Evolutionary conservation across 2,888 invertebrate genomes (phyloP).

Genomic region (Bimastos eiseni): DNA sequence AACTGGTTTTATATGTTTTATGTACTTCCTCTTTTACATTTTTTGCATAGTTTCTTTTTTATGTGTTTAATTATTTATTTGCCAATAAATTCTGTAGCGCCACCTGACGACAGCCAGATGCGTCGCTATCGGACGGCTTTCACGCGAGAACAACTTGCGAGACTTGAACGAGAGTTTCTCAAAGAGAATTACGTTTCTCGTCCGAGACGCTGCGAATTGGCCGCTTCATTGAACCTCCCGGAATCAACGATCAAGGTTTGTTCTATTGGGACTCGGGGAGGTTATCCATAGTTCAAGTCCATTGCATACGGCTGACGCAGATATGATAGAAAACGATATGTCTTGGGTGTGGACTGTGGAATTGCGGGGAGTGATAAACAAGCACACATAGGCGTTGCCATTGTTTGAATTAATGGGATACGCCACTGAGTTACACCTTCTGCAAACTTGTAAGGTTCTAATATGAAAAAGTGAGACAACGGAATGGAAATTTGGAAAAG

Average conservation of each 20-base stretch:
- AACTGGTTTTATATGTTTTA: neutral
- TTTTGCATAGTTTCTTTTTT: neutral
- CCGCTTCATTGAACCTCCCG: conserved; percentile 86
- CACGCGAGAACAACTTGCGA: conserved; percentile 86
- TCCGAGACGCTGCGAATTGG: conserved; percentile 90
- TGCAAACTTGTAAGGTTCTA: neutral
- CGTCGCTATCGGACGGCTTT: conserved; percentile 90
- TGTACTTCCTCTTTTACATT: too few species aligned
- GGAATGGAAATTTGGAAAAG: neutral
- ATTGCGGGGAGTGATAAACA: too few species aligned
- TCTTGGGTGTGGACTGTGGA: too few species aligned
- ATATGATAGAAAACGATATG: too few species aligned
- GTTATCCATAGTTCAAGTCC: too few species aligned
- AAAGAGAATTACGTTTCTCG: conserved; percentile 96
- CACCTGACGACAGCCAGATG: conserved; percentile 35
- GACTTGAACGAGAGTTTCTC: conserved; percentile 94
- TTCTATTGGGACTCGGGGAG: neutral
- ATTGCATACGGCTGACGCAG: too few species aligned
- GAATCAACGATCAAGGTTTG: conserved; percentile 95
- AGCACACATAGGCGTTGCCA: too few species aligned
- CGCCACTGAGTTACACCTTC: neutral
- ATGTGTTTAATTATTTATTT: neutral
- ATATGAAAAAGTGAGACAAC: neutral
- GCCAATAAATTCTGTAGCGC: neutral
- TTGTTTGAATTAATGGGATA: too few species aligned